These are phyloP conservation scores for Engraulis encrasicolus DNA, from an alignment of 2,113 vertebrate genomes.

Conservation along the genomic window DNA sequence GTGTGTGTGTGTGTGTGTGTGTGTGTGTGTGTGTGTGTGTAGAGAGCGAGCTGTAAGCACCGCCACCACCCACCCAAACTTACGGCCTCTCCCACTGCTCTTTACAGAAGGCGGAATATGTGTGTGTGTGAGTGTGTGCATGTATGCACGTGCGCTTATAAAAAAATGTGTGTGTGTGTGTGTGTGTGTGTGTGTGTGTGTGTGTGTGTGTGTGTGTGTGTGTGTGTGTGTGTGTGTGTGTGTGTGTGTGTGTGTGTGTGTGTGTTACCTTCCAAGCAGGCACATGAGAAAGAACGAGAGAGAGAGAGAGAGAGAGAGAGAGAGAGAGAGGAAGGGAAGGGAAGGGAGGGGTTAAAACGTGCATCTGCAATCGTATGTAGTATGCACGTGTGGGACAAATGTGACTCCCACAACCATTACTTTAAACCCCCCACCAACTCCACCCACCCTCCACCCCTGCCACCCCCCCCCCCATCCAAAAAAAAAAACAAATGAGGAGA, in stretches of 20 bases:
- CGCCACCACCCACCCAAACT: neutral
- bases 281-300: conserved; percentile 2
- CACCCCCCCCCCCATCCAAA: too few relatives aligned
- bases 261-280: neutral
- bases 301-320: conserved; percentile 12
- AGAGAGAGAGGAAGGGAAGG: too few relatives aligned
- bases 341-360: neutral
- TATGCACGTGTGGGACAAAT: conserved; percentile 46
- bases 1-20: too few relatives aligned
- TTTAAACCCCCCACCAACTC: too few relatives aligned
- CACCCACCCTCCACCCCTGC: too few relatives aligned
- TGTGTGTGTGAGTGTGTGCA: neutral
- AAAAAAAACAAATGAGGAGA: neutral
- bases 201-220: neutral
- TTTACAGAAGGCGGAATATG: neutral
- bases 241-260: neutral
- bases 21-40: too few relatives aligned
- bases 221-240: neutral
- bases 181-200: neutral
- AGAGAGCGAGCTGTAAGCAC: neutral
- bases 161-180: neutral
- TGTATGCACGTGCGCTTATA: neutral
- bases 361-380: conserved; percentile 32
- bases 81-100: neutral
- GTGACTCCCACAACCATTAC: conserved; percentile 30